A percentile compares a stretch with the other conserved stretches of the same genome.
Evolutionary conservation across 2,797 vertebrate genomes (phyloP).

Genomic region (Darevskia nairensis): DNA sequence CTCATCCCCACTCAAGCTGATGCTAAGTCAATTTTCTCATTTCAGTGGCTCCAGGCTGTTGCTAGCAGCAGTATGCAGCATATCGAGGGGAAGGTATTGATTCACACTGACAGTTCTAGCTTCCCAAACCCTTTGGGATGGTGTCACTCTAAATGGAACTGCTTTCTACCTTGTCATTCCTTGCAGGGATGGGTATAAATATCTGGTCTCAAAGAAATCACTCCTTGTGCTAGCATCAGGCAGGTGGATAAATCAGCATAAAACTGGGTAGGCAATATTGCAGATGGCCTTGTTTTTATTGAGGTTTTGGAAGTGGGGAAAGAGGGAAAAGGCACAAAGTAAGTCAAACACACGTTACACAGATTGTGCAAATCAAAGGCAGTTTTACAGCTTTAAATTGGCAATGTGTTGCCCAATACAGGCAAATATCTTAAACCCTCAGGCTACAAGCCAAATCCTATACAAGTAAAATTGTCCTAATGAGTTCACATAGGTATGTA

Average conservation of each 20-base stretch:
- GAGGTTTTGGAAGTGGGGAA: constrained; percentile 37
- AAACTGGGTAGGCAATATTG: constrained; percentile 37
- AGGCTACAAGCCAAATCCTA: background rate
- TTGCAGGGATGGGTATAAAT: constrained; percentile 55
- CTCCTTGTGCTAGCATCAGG: constrained; percentile 46
- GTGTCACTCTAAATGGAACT: constrained; percentile 62
- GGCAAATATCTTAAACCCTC: constrained; percentile 44
- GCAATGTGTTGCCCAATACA: background rate
- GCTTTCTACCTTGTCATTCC: constrained; percentile 72
- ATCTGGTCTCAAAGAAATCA: constrained; percentile 56
- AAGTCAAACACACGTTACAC: constrained; percentile 62
- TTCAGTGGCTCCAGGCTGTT: constrained; percentile 46
- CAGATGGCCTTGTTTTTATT: constrained; percentile 68
- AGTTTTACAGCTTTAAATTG: constrained; percentile 55
- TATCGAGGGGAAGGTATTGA: constrained; percentile 72
- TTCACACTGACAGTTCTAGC: constrained; percentile 70
- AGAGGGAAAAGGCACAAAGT: constrained; percentile 69
- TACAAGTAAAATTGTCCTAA: background rate
- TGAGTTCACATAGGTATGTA: background rate
- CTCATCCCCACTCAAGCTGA: constrained; percentile 57
- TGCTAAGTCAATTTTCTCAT: constrained; percentile 65
- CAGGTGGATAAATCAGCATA: constrained; percentile 52
- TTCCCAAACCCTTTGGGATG: constrained; percentile 62
- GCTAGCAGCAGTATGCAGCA: constrained; percentile 70
- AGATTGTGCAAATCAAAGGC: constrained; percentile 49